A percentile compares a stretch with the other conserved stretches of the same genome.
phyloP scores from a whole-genome alignment of 2,113 vertebrate species.

The Psephotus haematonotus region DNA sequence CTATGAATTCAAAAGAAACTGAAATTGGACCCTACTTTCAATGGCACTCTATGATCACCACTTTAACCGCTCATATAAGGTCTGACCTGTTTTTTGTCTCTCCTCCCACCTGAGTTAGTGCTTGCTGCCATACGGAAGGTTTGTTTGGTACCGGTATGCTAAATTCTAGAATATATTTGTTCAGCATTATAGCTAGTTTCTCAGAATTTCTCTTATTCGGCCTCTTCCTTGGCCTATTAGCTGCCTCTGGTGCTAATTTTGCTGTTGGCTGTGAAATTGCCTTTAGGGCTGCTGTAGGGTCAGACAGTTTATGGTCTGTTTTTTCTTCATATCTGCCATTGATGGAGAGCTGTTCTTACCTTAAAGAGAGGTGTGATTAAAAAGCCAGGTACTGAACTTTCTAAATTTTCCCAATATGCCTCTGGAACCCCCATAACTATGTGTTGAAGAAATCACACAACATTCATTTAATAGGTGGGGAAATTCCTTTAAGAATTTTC shows the following conservation, averaged over 20 bases:
- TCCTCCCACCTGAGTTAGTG: conserved; percentile 17
- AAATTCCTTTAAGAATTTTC: conserved; percentile 40
- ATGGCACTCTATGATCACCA: neutral
- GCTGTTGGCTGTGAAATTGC: conserved; percentile 56
- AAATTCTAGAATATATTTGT: conserved; percentile 58
- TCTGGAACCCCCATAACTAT: conserved; percentile 30
- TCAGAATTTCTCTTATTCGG: conserved; percentile 2
- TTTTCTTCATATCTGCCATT: conserved; percentile 57
- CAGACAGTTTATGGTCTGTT: conserved; percentile 47
- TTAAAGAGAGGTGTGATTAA: conserved; percentile 51
- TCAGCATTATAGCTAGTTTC: neutral
- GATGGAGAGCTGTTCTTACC: conserved; percentile 54
- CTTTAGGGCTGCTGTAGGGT: conserved; percentile 69
- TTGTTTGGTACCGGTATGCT: conserved; percentile 26
- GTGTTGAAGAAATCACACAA: conserved; percentile 45
- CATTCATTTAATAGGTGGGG: neutral
- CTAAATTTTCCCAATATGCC: conserved; percentile 31
- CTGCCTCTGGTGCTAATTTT: conserved; percentile 54
- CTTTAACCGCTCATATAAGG: neutral
- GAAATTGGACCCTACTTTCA: neutral
- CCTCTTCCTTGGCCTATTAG: conserved; percentile 5
- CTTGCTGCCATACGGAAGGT: neutral
- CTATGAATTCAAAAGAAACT: neutral
- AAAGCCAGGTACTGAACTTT: conserved; percentile 30
- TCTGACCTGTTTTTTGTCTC: conserved; percentile 16